These are phyloP conservation scores for Cephalopholis sonnerati DNA, from an alignment of 2,113 vertebrate genomes.

Conservation along the genomic window DNA sequence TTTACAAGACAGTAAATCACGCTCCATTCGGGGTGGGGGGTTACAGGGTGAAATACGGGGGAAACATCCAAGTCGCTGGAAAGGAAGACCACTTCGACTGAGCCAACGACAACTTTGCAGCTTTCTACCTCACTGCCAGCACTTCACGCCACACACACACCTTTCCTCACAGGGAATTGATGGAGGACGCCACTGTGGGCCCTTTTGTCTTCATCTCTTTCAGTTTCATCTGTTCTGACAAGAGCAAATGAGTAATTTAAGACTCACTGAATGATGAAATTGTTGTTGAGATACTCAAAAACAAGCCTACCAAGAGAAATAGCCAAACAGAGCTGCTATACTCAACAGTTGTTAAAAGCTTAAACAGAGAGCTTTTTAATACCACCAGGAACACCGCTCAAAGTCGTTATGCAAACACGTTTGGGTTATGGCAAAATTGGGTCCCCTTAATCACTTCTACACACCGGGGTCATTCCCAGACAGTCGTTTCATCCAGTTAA, in stretches of 20 bases:
- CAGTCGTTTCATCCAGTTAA: constrained; percentile 76
- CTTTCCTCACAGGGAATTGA: constrained; percentile 30
- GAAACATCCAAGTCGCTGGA: constrained; percentile 57
- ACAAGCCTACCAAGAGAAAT: constrained; percentile 18
- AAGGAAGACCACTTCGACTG: constrained; percentile 46
- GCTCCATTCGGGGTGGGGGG: constrained; percentile 68
- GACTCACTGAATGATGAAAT: constrained; percentile 4
- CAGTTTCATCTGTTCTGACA: constrained; percentile 21
- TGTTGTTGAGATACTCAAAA: constrained; percentile 20
- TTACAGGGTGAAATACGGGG: constrained; percentile 50
- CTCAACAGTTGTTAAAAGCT: constrained; percentile 60
- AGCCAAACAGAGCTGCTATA: constrained; percentile 6
- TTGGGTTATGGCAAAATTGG: constrained; percentile 70
- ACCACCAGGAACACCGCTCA: constrained; percentile 57
- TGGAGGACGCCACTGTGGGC: constrained; percentile 21
- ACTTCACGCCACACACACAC: constrained; percentile 24
- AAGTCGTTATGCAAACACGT: constrained; percentile 70
- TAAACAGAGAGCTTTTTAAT: constrained; percentile 62
- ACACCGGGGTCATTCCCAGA: constrained; percentile 77
- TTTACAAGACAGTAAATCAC: constrained; percentile 89
- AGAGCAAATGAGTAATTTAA: constrained; percentile 38
- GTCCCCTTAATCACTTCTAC: constrained; percentile 76
- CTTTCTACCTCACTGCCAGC: constrained; percentile 53
- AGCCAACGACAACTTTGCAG: constrained; percentile 68
- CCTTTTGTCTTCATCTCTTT: constrained; percentile 39